Base-by-base conservation (phyloP, 2,797 vertebrate genomes). In the Naso thynnoides region DNA sequence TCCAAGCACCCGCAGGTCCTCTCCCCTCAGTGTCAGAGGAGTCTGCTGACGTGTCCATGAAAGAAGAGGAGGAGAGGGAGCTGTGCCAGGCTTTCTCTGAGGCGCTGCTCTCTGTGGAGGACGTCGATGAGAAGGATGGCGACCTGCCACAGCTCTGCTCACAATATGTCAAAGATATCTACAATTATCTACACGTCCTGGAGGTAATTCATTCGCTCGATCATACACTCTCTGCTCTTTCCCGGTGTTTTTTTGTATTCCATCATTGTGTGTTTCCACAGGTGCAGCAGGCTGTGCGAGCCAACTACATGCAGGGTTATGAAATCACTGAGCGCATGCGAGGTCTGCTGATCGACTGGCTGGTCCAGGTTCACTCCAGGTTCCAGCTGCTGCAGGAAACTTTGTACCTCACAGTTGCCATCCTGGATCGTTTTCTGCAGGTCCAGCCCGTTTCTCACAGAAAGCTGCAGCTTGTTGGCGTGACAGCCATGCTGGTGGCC, bases 311-410 rank as follows among this genome's bases (percentile, higher is more conserved):
- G 69, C 92, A 96, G 0, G 96, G 96, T 7, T 95, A 95, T 26
- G 94, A 94, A 0, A 94, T 97, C 83, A 97, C 94, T 0, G 96
- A 93, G 1, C 93, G 94, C 0, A 98, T 99, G 98, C 93, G 97
- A 0, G 95, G 96, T 0, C 95, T 98, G 18, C 92, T 99, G 33
- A 87, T 99, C 1, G 98, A 99, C 89, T 99, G 98, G 98, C 94
- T 99, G n/a, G 92, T 98, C 56, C 97, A 98, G 84, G 97, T 99
- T 26, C 97, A 98, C 86, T 95, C 96, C 45, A 95, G 95, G 59
- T 98, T 99, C 83, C 95, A 94, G 80, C 95, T 99, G 56, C 91
- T 99, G 86, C 97, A 97, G 88, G 98, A 99, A 78, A 98, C 98
- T 0, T 92, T 99, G 72, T 99, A 97, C 87, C 96, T 98, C 95